These are phyloP conservation scores for Macaria liturata DNA, from an alignment of 2,888 invertebrate genomes.

Conservation along the genomic window DNA sequence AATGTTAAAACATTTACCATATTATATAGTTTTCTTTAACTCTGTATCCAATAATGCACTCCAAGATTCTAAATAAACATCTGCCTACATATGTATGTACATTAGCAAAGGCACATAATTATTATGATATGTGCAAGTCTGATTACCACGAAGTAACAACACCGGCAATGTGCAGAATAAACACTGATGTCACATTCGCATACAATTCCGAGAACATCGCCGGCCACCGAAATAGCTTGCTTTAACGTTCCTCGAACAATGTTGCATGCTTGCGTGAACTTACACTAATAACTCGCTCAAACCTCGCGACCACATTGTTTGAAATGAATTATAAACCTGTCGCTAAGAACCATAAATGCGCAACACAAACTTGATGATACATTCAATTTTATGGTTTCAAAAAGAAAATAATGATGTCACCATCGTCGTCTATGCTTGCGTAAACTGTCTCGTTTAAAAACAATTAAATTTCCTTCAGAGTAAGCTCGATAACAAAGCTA, in stretches of 20 bases:
- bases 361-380: no score
- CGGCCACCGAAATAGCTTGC: constrained; percentile 52
- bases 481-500: constrained; percentile 10
- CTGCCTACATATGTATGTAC: no score
- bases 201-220: constrained; percentile 50
- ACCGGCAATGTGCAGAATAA: constrained; percentile 16
- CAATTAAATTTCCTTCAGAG: no score
- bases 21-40: no score
- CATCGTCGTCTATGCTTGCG: no score
- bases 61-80: no score
- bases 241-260: constrained; percentile 47
- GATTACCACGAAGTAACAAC: constrained; percentile 15
- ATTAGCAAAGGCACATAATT: no score
- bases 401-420: no score
- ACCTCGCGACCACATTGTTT: constrained; percentile 6
- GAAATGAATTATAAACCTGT: constrained; percentile 10
- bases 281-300: constrained; percentile 34
- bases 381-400: no score
- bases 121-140: not conserved
- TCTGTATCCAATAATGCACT: no score
- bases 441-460: no score
- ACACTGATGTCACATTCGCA: constrained; percentile 26
- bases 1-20: no score
- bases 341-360: constrained; percentile 5
- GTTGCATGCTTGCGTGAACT: constrained; percentile 36